A percentile compares a stretch with the other conserved stretches of the same genome.
Conservation (phyloP, 2,888 invertebrate species). For the Plebejus argus region DNA sequence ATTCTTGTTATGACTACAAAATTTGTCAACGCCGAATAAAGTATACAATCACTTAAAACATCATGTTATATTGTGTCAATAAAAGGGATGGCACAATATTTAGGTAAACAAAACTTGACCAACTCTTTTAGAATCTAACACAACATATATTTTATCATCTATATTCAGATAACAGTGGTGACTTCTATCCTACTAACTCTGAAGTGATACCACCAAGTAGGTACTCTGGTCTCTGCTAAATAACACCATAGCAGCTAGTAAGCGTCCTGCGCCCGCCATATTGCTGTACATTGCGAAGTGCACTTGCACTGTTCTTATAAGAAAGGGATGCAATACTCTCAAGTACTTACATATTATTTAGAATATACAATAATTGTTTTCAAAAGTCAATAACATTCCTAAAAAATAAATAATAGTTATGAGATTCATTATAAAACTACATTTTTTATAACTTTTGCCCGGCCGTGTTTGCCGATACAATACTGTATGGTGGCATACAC, state of each 20-base stretch:
- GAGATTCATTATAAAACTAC: slow-evolving; percentile 33
- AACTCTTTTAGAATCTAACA: no score
- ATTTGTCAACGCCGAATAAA: not conserved
- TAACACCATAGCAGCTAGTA: not conserved
- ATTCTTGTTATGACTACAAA: not conserved
- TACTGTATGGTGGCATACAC: slow-evolving; percentile 89
- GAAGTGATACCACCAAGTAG: not conserved
- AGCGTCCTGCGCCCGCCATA: not conserved
- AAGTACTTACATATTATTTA: not conserved
- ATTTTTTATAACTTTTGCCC: slow-evolving; percentile 67
- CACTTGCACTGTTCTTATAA: not conserved
- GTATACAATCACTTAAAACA: no score
- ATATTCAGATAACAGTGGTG: not conserved
- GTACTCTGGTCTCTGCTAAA: not conserved
- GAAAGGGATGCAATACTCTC: not conserved
- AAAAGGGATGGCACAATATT: no score
- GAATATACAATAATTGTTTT: not conserved
- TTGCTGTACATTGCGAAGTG: not conserved
- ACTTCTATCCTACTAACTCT: not conserved
- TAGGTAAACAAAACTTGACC: no score
- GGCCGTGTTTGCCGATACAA: slow-evolving; percentile 84
- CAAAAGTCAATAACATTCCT: not conserved
- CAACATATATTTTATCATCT: no score
- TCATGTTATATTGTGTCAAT: not conserved
- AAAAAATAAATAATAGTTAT: not conserved